Conservation (phyloP, 2,113 vertebrate species). For the Hymenochirus boettgeri region DNA sequence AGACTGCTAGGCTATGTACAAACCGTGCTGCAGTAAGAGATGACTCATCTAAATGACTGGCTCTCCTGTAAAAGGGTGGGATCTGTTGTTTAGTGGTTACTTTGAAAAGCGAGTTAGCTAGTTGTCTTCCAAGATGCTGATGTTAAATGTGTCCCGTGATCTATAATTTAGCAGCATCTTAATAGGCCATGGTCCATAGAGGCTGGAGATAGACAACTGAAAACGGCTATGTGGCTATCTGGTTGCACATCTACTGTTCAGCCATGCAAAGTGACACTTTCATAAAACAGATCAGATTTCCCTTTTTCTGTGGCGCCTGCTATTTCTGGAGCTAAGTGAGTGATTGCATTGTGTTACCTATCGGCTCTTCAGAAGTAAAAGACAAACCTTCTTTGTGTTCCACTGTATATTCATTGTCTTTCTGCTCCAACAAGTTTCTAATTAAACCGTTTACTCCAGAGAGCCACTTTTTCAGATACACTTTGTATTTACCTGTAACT, state of each 20-base stretch:
- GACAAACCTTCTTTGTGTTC: conserved; percentile 20
- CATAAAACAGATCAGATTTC: conserved; percentile 30
- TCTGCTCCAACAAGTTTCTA: conserved; percentile 35
- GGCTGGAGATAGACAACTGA: conserved; percentile 19
- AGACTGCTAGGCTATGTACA: conserved; percentile 12
- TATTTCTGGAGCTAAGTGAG: conserved; percentile 19
- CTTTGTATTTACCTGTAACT: conserved; percentile 1
- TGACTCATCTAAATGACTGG: conserved; percentile 36
- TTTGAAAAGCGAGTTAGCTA: conserved; percentile 10
- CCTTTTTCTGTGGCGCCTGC: conserved; percentile 5
- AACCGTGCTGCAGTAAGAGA: conserved; percentile 25
- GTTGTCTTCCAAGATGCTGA: conserved; percentile 32
- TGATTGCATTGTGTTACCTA: conserved; percentile 36
- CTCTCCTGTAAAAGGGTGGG: conserved; percentile 23
- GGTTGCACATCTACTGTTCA: conserved; percentile 31
- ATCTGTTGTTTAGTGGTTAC: conserved; percentile 20
- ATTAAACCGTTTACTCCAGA: conserved; percentile 32
- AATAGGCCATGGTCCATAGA: conserved; percentile 15
- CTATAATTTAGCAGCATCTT: conserved; percentile 39
- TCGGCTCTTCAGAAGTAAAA: conserved; percentile 14
- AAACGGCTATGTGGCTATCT: conserved; percentile 30
- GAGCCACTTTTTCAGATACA: neutral
- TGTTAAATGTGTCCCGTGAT: conserved; percentile 35
- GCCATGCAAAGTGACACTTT: conserved; percentile 37
- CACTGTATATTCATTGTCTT: conserved; percentile 19